Base-by-base conservation (phyloP, 1,140 invertebrate species). In the Scaptomyza graminum region DNA sequence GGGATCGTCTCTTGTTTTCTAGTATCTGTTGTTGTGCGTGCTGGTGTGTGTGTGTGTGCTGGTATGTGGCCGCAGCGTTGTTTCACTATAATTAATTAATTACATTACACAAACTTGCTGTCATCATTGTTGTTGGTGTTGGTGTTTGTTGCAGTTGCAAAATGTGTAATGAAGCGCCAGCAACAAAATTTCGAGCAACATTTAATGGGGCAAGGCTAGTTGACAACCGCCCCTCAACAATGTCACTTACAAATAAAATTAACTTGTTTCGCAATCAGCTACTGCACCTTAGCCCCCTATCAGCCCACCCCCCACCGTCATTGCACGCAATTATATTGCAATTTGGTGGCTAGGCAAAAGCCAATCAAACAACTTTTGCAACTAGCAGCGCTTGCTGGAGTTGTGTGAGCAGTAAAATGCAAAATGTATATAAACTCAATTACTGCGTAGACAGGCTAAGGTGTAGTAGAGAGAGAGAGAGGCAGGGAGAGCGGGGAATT, bases 81-180 rank as follows among this genome's bases (percentile, higher is more conserved):
- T 84, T 85, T 62, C 74, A 63, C 77, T 76, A 79, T 85, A 85
- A 85, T 85, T 85, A 85, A 85, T 85, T 85, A 85, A 85, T 85
- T 85, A 85, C 82, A 85, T 87, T 85, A 85, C 69, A 87, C 82
- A 87, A 84, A 85, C 76, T 85, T 80, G 77, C 76, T 80, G 81
- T 85, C 81, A 85, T 84, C 80, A 82, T 63, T 61, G 73, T 18
- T 74, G 47, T 28, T 64, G 43, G 28, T 59, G 41, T 7, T 64
- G 28, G 37, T 52, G 60, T 43, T 70, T 55, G 70, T 44, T 76
- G 77, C 77, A 72, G 51, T 62, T 77, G 71, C 76, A 65, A 50
- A 63, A 31, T 56, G 49, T 56, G 44, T 73, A 37, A 60, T 67
- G 54, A 64, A 59, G 41, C 41, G 55, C 18, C 64, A 41, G 34